Percentiles rank a stretch among this genome's conserved stretches.
Evolutionary conservation across 1,140 invertebrate species (phyloP).

Genomic region (Zeugodacus cucurbitae): DNA sequence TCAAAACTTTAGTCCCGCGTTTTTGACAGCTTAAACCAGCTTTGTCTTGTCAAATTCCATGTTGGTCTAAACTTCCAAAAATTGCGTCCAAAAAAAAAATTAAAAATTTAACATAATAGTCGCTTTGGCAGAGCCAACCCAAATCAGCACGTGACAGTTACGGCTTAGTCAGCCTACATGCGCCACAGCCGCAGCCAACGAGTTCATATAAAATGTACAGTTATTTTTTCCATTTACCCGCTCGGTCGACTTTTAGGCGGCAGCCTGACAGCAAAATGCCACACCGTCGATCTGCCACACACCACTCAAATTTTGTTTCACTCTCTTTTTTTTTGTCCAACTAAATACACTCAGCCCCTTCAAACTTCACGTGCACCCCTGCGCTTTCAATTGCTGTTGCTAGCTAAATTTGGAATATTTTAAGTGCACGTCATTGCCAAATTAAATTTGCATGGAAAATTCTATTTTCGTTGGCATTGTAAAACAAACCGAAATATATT

Average conservation of each 20-base stretch:
- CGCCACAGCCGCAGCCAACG: neutral
- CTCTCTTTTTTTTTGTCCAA: neutral
- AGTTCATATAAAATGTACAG: neutral
- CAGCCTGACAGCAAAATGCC: neutral
- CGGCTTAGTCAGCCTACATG: neutral
- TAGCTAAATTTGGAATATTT: neutral
- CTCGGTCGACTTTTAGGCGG: neutral
- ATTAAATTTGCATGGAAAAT: slow-evolving; percentile 2
- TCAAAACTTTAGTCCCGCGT: no score
- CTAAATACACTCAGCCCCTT: neutral
- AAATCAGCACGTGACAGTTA: neutral
- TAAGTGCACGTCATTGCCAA: neutral
- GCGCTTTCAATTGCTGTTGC: neutral
- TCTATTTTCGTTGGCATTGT: neutral
- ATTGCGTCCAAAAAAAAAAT: neutral
- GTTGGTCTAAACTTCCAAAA: no score
- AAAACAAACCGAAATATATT: neutral
- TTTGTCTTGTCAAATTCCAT: no score
- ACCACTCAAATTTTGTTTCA: neutral
- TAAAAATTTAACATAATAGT: neutral
- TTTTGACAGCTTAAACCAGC: no score
- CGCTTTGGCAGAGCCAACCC: neutral
- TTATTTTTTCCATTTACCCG: neutral
- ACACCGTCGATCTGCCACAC: neutral
- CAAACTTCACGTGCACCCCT: neutral